phyloP scores from a whole-genome alignment of 2,888 invertebrate genomes.

The Teinopalpus imperialis region DNA sequence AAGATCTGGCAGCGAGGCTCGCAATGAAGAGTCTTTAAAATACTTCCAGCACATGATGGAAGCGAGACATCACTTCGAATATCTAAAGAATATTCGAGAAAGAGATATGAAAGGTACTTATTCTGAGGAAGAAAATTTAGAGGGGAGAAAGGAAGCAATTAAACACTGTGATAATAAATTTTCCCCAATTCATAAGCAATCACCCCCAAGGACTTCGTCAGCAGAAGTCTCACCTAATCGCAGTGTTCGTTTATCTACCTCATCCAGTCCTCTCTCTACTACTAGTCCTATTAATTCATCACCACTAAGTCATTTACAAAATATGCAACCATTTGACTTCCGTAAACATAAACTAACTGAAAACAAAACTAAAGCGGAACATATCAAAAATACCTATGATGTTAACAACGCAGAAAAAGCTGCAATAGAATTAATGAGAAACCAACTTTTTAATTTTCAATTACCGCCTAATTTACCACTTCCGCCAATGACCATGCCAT shows the following conservation, averaged over 20 bases:
- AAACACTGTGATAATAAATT: slow-evolving; percentile 43
- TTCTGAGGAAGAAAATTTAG: slow-evolving; percentile 39
- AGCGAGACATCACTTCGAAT: slow-evolving; percentile 67
- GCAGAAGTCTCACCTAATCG: slow-evolving; percentile 67
- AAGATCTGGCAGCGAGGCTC: slow-evolving; percentile 75
- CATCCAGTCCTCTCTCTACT: slow-evolving; percentile 69
- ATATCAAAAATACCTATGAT: slow-evolving; percentile 72
- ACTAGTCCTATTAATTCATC: slow-evolving; percentile 86
- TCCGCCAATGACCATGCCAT: slow-evolving; percentile 78
- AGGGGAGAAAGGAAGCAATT: slow-evolving; percentile 57
- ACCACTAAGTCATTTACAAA: slow-evolving; percentile 94
- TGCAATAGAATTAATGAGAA: slow-evolving; percentile 84
- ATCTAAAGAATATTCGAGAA: slow-evolving; percentile 67
- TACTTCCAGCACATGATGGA: slow-evolving; percentile 75
- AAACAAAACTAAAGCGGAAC: slow-evolving; percentile 60
- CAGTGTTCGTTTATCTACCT: slow-evolving; percentile 67
- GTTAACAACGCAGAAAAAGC: slow-evolving; percentile 60
- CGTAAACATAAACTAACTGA: slow-evolving; percentile 82
- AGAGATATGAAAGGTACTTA: slow-evolving; percentile 47
- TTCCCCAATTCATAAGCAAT: slow-evolving; percentile 51
- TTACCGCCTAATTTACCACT: slow-evolving; percentile 82
- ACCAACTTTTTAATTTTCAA: slow-evolving; percentile 84
- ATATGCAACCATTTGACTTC: slow-evolving; percentile 97
- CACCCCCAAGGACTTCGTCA: slow-evolving; percentile 59
- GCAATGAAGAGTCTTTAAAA: slow-evolving; percentile 64